Conservation (phyloP, 2,113 vertebrate genomes). For the human region GRCh38 chr1:76835501-76836000, state of each 20-base stretch:
- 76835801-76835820: not conserved
- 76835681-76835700: not conserved
- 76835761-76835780: not conserved
- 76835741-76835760: not conserved
- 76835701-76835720: not conserved
- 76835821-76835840: not conserved
- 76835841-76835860: not conserved
- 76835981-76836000: not conserved
- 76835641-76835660: not conserved
- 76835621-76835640: not conserved
- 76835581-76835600: not conserved
- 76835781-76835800: not conserved
- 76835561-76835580: not conserved
- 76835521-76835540: not conserved
- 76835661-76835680: not conserved
- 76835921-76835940: not conserved
- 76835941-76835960: not conserved
- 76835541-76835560: not conserved
- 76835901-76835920: not conserved
- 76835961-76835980: not conserved
- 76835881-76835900: not conserved
- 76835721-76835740: not conserved
- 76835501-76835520: not conserved
- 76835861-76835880: not conserved
- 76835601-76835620: not conserved